Base-by-base conservation (phyloP, 2,113 vertebrate species). In the Glaucomys volans region DNA sequence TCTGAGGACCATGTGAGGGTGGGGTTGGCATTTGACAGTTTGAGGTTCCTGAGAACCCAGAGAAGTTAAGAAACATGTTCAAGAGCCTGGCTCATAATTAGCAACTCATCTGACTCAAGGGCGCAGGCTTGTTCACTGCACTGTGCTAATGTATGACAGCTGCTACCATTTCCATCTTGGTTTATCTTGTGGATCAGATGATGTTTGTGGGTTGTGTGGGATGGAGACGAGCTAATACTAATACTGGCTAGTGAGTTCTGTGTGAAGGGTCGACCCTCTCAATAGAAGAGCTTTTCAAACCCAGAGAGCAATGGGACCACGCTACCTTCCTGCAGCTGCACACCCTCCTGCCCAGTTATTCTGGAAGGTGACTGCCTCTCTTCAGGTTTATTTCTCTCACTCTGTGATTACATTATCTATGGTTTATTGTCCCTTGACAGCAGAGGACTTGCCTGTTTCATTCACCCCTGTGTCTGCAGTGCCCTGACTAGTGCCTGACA, bases 101-200 rank as follows among this genome's bases (percentile, higher is more conserved):
- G 37, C 37, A 13, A 1, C 54, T 16, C 14, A 17, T 57, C 87
- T 66, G 50, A 8, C 66, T 74, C 22, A 6, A 5, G 22, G 47
- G 26, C 28, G 1, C 30, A 5, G 24, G 47, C 18, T 72, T 28
- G 20, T 40, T 71, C 26, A 2, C 3, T 0, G 1, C 13, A 1
- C 2, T 12, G 24, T 4, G 7, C 54, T 42, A 8, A 76, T 32
- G 20, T 4, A 11, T 13, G 26, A 37, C 40, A 16, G 8, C 37
- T 35, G 11, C 24, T 1, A 8, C 54, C 22, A 6, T 20, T 17
- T 20, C 20, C 37, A 54, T 8, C 16, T 32, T 44, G 11, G 42
- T 50, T 14, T 32, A 22, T n/a, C 52, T 32, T 20, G 32, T 47
- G 64, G 54, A 16, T 40, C 83, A 59, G 91, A 69, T 72, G 35